Evolutionary conservation across 2,797 vertebrate genomes (phyloP).

Genomic region (Channallabes apus): DNA sequence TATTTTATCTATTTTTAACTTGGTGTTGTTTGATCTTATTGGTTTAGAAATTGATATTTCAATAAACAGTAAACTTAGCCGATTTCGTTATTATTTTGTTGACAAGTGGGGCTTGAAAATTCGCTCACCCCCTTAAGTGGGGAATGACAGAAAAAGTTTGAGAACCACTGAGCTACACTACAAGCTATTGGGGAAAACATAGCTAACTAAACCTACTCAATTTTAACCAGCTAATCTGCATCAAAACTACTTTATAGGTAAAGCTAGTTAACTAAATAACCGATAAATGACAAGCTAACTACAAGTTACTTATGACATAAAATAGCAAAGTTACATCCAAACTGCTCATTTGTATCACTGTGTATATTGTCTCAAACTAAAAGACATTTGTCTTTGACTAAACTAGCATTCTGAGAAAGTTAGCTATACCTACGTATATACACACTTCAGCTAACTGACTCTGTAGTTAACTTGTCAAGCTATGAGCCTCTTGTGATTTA

Average conservation of each 20-base stretch:
- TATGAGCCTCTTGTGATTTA: neutral
- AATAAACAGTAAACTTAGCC: no score
- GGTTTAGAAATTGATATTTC: no score
- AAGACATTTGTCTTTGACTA: neutral
- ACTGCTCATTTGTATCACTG: neutral
- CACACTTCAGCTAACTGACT: neutral
- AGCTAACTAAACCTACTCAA: neutral
- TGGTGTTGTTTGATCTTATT: no score
- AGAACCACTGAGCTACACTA: no score
- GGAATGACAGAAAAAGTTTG: no score
- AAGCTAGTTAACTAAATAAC: no score
- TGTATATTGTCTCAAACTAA: neutral
- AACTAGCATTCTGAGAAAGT: neutral
- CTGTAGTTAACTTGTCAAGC: neutral
- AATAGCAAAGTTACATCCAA: neutral
- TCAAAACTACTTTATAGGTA: neutral
- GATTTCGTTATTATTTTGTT: no score
- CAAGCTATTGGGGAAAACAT: neutral
- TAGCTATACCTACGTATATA: no score
- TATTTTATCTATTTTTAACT: no score
- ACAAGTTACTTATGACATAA: neutral
- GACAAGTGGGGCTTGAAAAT: no score
- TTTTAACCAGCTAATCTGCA: neutral
- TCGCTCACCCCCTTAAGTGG: no score
- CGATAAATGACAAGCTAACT: neutral